Conservation (phyloP, 2,888 invertebrate species). For the Lacanobia oleracea region DNA sequence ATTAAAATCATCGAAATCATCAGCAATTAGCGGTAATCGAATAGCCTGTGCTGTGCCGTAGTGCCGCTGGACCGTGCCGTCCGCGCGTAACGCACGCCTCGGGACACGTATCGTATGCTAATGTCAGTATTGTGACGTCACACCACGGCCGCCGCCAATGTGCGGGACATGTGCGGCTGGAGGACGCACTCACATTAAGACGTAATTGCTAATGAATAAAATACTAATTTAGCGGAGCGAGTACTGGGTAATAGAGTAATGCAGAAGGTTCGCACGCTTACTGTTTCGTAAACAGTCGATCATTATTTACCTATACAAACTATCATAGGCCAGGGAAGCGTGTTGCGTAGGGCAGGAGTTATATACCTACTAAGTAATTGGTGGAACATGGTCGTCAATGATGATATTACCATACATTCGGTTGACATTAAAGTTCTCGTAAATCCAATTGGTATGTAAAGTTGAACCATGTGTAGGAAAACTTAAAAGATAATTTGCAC, state of each 20-base stretch:
- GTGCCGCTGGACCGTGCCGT: background rate
- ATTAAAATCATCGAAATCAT: slow-evolving; percentile 67
- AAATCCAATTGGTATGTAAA: too few species aligned
- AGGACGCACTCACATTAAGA: slow-evolving; percentile 2
- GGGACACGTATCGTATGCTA: slow-evolving; percentile 31
- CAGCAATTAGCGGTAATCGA: slow-evolving; percentile 67
- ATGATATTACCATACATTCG: too few species aligned
- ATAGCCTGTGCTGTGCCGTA: slow-evolving; percentile 32
- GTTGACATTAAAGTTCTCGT: too few species aligned
- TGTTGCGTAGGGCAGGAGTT: too few species aligned
- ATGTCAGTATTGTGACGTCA: slow-evolving; percentile 45
- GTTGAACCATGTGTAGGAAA: too few species aligned
- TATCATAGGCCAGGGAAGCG: too few species aligned
- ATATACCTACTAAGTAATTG: too few species aligned
- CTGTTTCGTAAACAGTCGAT: background rate
- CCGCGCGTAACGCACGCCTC: slow-evolving; percentile 10
- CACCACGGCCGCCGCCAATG: slow-evolving; percentile 4
- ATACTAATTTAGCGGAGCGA: slow-evolving; percentile 26
- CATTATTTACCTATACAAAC: too few species aligned
- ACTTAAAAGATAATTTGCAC: too few species aligned
- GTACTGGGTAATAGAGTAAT: background rate
- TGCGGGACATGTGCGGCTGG: slow-evolving; percentile 11
- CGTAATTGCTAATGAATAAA: slow-evolving; percentile 28
- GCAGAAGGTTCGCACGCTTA: too few species aligned
- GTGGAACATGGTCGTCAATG: too few species aligned